Evolutionary conservation across 2,797 vertebrate genomes (phyloP).

Genomic region (Phoebastria nigripes): DNA sequence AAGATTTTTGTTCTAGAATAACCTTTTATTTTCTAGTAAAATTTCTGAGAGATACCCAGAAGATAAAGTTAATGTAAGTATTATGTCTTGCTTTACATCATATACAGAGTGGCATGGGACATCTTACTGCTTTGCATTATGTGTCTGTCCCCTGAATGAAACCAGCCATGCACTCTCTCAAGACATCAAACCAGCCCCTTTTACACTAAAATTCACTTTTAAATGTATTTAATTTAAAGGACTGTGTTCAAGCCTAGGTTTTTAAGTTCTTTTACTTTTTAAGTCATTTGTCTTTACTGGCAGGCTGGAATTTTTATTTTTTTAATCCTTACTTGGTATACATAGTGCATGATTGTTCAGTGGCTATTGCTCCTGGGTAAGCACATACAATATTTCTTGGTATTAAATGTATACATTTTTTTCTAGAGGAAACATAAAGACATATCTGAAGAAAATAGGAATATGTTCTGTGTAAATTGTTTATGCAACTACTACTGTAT

Average conservation of each 20-base stretch:
- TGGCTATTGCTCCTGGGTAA: background rate
- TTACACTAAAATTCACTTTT: background rate
- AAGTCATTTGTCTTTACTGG: background rate
- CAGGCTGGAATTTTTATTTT: background rate
- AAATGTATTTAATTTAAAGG: background rate
- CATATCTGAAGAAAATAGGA: background rate
- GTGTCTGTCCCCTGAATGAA: background rate
- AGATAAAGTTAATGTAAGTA: background rate
- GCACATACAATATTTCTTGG: background rate
- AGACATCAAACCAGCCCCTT: background rate
- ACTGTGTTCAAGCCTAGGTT: background rate
- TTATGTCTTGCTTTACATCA: background rate
- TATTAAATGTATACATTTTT: background rate
- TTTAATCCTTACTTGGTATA: background rate
- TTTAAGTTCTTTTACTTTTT: background rate
- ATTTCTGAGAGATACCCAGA: background rate
- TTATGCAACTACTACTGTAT: background rate
- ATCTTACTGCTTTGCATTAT: background rate
- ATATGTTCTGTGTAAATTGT: background rate
- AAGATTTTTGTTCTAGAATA: background rate
- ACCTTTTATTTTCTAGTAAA: background rate
- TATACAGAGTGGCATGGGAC: background rate
- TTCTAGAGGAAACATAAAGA: background rate
- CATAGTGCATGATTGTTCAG: background rate
- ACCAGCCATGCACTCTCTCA: background rate